Evolutionary conservation across 2,797 vertebrate genomes (phyloP).

Genomic region (Protosalanx chinensis): DNA sequence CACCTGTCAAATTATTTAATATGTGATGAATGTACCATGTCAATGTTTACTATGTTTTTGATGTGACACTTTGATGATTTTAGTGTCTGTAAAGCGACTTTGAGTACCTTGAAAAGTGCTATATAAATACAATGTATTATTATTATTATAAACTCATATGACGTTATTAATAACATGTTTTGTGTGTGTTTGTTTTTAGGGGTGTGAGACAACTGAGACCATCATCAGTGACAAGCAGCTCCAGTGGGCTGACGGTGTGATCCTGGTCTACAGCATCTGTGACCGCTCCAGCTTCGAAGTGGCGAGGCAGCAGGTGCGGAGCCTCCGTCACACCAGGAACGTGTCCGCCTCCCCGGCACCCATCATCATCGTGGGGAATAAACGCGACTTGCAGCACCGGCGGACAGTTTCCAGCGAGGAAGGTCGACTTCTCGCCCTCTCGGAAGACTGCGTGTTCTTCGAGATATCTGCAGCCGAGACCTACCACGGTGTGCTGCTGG

Average conservation of each 20-base stretch:
- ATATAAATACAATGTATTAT: too few species aligned
- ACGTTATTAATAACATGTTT: not conserved
- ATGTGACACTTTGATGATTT: too few species aligned
- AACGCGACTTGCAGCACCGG: constrained; percentile 75
- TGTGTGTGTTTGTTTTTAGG: constrained; percentile 32
- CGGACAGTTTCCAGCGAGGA: constrained; percentile 75
- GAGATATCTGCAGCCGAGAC: constrained; percentile 79
- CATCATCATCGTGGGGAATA: constrained; percentile 77
- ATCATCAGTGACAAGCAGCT: constrained; percentile 64
- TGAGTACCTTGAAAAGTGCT: too few species aligned
- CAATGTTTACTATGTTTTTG: too few species aligned
- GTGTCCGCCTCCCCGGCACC: constrained; percentile 43
- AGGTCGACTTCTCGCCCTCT: constrained; percentile 70
- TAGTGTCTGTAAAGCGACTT: too few species aligned
- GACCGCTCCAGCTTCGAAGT: constrained; percentile 76
- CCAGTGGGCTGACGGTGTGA: constrained; percentile 76
- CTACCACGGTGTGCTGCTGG: constrained; percentile 74
- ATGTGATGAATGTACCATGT: too few species aligned
- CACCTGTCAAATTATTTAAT: too few species aligned
- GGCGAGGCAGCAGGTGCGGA: constrained; percentile 63
- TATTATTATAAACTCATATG: not conserved
- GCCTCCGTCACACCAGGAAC: constrained; percentile 61
- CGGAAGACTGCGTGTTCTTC: constrained; percentile 73
- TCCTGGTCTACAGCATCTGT: constrained; percentile 82
- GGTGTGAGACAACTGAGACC: constrained; percentile 43